Percentiles rank a stretch among this genome's conserved stretches.
Conservation (phyloP, 2,113 vertebrate genomes). For the Polyodon spathula region DNA sequence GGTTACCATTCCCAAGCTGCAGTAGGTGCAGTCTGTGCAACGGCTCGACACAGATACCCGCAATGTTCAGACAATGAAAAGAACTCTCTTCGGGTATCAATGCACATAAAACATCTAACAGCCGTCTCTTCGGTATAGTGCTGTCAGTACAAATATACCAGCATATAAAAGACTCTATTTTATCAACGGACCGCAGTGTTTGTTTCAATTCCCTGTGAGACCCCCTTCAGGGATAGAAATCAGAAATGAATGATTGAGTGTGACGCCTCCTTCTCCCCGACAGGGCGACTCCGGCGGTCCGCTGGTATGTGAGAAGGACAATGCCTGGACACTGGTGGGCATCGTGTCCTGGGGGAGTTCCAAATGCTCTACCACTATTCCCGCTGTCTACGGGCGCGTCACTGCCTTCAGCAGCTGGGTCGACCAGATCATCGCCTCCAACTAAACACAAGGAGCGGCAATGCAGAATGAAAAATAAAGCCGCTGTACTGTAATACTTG, state of each 20-base stretch:
- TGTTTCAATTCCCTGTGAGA: neutral
- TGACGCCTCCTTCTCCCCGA: neutral
- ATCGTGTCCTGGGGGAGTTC: slow-evolving; percentile 63
- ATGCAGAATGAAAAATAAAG: neutral
- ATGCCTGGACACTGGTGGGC: slow-evolving; percentile 51
- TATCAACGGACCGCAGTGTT: too few relatives aligned
- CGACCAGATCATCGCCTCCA: slow-evolving; percentile 51
- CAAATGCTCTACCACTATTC: slow-evolving; percentile 44
- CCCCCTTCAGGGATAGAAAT: neutral
- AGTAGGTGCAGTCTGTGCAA: too few relatives aligned
- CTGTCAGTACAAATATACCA: too few relatives aligned
- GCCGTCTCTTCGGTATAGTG: too few relatives aligned
- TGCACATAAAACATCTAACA: too few relatives aligned
- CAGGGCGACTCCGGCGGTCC: slow-evolving; percentile 57
- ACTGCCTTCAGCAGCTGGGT: slow-evolving; percentile 51
- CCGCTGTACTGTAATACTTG: too few relatives aligned
- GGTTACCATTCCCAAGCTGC: too few relatives aligned
- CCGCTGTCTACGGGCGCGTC: slow-evolving; percentile 55
- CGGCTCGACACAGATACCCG: too few relatives aligned
- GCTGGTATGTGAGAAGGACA: slow-evolving; percentile 52
- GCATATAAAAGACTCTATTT: too few relatives aligned
- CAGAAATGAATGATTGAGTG: too few relatives aligned
- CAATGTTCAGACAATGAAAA: too few relatives aligned
- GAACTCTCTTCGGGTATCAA: too few relatives aligned
- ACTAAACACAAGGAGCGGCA: slow-evolving; percentile 31